These are phyloP conservation scores for Aproaerema taeniolella DNA, from an alignment of 2,888 invertebrate species.

Conservation along the genomic window DNA sequence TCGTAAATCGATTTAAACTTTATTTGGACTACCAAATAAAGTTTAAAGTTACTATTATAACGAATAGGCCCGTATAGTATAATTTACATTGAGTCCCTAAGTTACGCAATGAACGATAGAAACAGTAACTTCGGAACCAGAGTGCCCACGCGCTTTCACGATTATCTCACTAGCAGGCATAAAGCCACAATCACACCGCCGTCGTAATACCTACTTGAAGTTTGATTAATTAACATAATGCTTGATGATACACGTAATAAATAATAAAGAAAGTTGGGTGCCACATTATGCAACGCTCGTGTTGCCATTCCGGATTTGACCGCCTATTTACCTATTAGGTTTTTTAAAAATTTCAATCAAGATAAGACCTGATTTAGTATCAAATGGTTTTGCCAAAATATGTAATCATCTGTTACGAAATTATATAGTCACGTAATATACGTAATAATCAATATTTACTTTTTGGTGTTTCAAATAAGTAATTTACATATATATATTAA, in stretches of 20 bases:
- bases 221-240: conserved; percentile 51
- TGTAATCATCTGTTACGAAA: too few species aligned
- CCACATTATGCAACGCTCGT: conserved; percentile 11
- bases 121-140: conserved; percentile 29
- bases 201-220: conserved; percentile 34
- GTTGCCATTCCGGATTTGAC: conserved; percentile 7
- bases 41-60: too few species aligned
- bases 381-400: too few species aligned
- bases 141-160: conserved; percentile 50
- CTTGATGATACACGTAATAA: conserved; percentile 28
- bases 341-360: conserved; percentile 1
- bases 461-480: too few species aligned
- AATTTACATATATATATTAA: too few species aligned
- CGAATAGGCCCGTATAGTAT: too few species aligned
- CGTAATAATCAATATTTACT: too few species aligned
- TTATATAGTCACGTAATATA: too few species aligned
- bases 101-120: conserved; percentile 40
- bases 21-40: too few species aligned
- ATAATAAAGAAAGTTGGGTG: conserved; percentile 13
- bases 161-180: conserved; percentile 38
- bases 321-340: not conserved
- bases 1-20: too few species aligned
- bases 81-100: too few species aligned
- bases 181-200: conserved; percentile 28
- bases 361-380: too few species aligned